Evolutionary conservation across 2,888 invertebrate genomes (phyloP).

Genomic region (Aelia acuminata): DNA sequence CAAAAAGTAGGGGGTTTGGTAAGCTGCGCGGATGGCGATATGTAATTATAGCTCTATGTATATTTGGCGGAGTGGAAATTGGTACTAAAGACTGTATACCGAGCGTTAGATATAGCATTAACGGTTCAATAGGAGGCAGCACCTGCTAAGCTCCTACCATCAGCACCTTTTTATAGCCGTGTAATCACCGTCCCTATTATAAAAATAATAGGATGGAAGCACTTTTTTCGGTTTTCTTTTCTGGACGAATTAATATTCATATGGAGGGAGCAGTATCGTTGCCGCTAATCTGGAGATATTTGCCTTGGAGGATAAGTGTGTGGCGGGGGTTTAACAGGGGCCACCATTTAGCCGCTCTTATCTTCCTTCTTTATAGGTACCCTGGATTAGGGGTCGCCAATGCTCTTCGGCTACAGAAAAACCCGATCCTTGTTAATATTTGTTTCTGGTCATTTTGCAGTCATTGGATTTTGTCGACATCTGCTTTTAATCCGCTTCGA

Average conservation of each 20-base stretch:
- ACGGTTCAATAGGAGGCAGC: slow-evolving; percentile 36
- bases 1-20: background rate
- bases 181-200: slow-evolving; percentile 43
- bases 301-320: slow-evolving; percentile 50
- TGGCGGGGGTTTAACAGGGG: slow-evolving; percentile 13
- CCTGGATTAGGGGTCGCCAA: slow-evolving; percentile 16
- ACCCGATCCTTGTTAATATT: slow-evolving; percentile 23
- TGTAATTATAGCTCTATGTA: slow-evolving; percentile 1
- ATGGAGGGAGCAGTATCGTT: slow-evolving; percentile 44
- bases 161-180: slow-evolving; percentile 50
- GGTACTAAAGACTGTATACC: slow-evolving; percentile 1
- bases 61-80: background rate
- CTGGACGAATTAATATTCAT: slow-evolving; percentile 49
- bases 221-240: slow-evolving; percentile 32
- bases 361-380: slow-evolving; percentile 40
- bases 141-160: slow-evolving; percentile 55
- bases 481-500: background rate
- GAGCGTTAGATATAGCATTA: slow-evolving; percentile 49
- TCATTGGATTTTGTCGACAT: slow-evolving; percentile 6
- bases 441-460: slow-evolving; percentile 21
- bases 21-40: background rate
- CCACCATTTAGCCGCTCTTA: slow-evolving; percentile 17
- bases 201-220: slow-evolving; percentile 48
- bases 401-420: slow-evolving; percentile 30
- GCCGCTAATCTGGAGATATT: slow-evolving; percentile 47